Evolutionary conservation across 2,113 vertebrate genomes (phyloP), one percentile per base, ranked within the genome.

Genomic region (Hippocampus abdominalis): DNA sequence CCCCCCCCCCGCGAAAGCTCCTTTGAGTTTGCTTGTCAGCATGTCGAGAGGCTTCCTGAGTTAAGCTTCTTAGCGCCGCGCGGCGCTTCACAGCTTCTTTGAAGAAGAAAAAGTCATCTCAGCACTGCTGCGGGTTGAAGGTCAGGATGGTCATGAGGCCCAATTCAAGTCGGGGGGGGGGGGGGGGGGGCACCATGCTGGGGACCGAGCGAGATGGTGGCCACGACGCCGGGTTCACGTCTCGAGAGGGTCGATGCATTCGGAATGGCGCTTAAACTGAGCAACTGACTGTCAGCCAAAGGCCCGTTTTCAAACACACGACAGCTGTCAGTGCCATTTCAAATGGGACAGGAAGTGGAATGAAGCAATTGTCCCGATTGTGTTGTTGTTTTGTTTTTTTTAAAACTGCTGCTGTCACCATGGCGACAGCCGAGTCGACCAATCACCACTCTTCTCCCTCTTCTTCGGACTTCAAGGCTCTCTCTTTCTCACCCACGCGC

Each of bases 31-130:
- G 36, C 61, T 39, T 42, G 61, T 42, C 61, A 39, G 61, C 61
- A 21, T 12, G 9, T 5, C 5, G 20, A n/a, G 20, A 13, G 20
- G 42, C 36, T 42, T 42, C 36, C 61, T 10, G 9, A n/a, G 61
- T 63, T 63, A 63, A 63, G 61, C 61, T 63, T 13, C 61, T 63
- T 63, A 63, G 8, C 25, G 16, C 57, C 29, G 27, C n/a, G 51
- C 51, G 5, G 3, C 16, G 7, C 48, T 20, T 15, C 16, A 6
- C 57, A 36, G 32, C 32, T 18, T 20, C 32, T 39, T 11, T 12
- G 32, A 62, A 62, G 36, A 61, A 2, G 29, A 13, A 5, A 21
- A 39, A 39, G 36, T 20, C 32, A 40, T 23, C 21, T 36, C 59
- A 39, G 59, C 59, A 2, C 8, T 3, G 16, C 8, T 8, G 59